A percentile compares a stretch with the other conserved stretches of the same genome.
phyloP scores from a whole-genome alignment of 2,888 invertebrate genomes.

The Pheosia tremula region DNA sequence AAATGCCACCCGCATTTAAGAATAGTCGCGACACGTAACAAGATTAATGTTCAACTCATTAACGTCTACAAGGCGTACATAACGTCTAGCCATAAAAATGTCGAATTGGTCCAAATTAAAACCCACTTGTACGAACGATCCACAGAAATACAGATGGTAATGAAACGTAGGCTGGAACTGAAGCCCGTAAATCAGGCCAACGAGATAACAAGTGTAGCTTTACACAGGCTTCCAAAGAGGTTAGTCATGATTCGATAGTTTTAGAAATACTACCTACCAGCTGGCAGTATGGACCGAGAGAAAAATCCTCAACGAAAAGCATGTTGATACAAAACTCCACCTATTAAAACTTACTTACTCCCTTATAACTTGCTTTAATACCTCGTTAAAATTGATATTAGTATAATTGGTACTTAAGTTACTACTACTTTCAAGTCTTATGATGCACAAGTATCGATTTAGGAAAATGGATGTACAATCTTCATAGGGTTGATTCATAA shows the following conservation, averaged over 20 bases:
- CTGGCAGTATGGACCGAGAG: too few species aligned
- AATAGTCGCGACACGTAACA: slow-evolving; percentile 10
- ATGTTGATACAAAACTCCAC: too few species aligned
- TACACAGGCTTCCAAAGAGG: not conserved
- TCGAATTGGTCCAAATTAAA: slow-evolving; percentile 36
- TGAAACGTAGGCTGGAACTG: slow-evolving; percentile 35
- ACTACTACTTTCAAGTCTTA: too few species aligned
- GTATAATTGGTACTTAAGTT: too few species aligned
- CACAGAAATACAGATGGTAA: slow-evolving; percentile 28
- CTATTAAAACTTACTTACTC: too few species aligned
- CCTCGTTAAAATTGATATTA: too few species aligned
- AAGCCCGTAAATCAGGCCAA: slow-evolving; percentile 34
- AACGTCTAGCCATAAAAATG: slow-evolving; percentile 32
- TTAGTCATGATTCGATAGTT: slow-evolving; percentile 1
- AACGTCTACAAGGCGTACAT: slow-evolving; percentile 32
- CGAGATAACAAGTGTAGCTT: slow-evolving; percentile 19
- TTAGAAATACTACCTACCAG: too few species aligned
- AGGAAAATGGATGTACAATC: too few species aligned
- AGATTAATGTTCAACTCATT: slow-evolving; percentile 36
- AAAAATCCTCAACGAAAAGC: too few species aligned
- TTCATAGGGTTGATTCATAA: too few species aligned
- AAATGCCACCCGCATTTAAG: not conserved
- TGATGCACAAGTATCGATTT: too few species aligned
- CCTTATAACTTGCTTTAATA: too few species aligned
- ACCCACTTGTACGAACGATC: slow-evolving; percentile 30